Evolutionary conservation across 1,140 invertebrate genomes (phyloP), one percentile per base, ranked within the genome.

Genomic region (Drosophila melanica): DNA sequence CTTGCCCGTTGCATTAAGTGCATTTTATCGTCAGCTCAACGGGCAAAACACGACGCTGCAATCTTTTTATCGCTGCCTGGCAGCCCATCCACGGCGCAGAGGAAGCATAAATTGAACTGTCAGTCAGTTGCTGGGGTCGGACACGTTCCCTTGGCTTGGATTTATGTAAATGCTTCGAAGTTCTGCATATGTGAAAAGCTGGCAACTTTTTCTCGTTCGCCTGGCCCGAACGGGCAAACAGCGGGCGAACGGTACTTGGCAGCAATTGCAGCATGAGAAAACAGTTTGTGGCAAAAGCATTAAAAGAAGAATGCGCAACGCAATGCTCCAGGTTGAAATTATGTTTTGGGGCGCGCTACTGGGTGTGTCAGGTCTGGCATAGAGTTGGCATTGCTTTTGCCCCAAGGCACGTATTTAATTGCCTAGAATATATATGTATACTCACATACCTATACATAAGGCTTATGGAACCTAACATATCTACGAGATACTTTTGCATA

Each of bases 91-190:
- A 78, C 64, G 75, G 82, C 69, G 58, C 57, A 69, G 79, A 87
- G 82, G 84, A 87, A 89, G 82, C 82, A 87, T 87, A 87, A 87
- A 87, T 87, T 87, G 82, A 87, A 87, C 82, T 87, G 82, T 87
- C 82, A 82, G 82, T 86, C 82, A 82, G 79, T 55, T 23, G 57
- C 41, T n/a, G 39, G 55, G 65, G 27, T 68, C 35, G 53, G 47
- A 18, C 63, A 45, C 44, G 14, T 64, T 47, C 39, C 45, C 69
- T 67, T 23, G 33, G 35, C 23, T 51, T 66, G 53, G 62, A 55
- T 67, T 74, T 74, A 74, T 69, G 71, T 69, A 69, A 74, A 74
- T 73, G 55, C 64, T 48, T 41, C 12, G 20, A 51, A 50, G 27
- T 10, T 35, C 53, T 57, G 51, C 42, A 54, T 10, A 20, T 50